Percentiles rank a stretch among this genome's conserved stretches.
These are phyloP conservation scores for Belgica antarctica DNA, from an alignment of 2,888 invertebrate genomes.

Conservation along the genomic window DNA sequence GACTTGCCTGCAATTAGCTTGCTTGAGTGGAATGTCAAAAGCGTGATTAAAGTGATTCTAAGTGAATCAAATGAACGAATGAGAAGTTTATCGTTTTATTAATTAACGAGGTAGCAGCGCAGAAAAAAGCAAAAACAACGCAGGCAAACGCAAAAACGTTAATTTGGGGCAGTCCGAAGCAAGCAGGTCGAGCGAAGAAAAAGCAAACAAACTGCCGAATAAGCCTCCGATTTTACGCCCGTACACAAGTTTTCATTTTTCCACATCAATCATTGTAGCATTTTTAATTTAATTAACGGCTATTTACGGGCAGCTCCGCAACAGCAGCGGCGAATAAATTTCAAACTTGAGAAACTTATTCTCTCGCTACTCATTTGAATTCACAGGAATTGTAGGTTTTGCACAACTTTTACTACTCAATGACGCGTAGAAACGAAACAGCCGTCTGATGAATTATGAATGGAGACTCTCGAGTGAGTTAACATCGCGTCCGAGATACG, in stretches of 20 bases:
- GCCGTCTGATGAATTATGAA: not conserved
- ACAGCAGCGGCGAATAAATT: not conserved
- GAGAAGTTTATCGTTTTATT: not conserved
- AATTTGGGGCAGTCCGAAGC: conserved; percentile 7
- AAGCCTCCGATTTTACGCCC: not conserved
- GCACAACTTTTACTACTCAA: not conserved
- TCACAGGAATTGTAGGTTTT: not conserved
- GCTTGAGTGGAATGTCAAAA: too few species aligned
- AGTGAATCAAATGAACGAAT: too few species aligned
- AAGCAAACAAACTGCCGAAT: conserved; percentile 13
- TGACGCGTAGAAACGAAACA: too few species aligned
- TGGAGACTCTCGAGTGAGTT: not conserved
- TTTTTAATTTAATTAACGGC: conserved; percentile 42
- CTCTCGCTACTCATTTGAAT: too few species aligned
- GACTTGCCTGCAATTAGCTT: too few species aligned
- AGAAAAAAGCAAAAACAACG: not conserved
- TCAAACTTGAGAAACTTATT: too few species aligned
- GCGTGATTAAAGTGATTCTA: too few species aligned
- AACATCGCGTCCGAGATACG: not conserved
- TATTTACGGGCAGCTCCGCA: conserved; percentile 19
- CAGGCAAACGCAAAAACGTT: not conserved
- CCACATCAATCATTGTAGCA: conserved; percentile 32
- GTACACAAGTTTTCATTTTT: conserved; percentile 17
- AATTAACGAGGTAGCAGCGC: not conserved
- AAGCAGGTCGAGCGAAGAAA: conserved; percentile 13